Conservation (phyloP, 2,797 vertebrate species). For the Spinus olivaceus region DNA sequence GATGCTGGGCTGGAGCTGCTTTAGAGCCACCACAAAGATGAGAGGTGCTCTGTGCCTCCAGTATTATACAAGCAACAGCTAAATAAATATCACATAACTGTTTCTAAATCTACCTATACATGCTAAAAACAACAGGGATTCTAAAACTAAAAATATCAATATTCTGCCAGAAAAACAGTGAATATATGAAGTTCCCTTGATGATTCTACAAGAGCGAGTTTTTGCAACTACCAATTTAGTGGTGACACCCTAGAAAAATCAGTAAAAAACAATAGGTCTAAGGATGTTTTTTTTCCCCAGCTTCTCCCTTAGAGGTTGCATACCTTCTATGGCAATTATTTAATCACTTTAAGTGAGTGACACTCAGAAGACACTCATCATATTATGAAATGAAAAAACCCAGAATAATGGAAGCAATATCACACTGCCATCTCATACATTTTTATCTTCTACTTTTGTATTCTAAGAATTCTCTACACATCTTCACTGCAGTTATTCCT, state of each 20-base stretch:
- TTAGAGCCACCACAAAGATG: not conserved
- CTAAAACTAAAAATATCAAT: not conserved
- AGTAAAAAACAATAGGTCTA: not conserved
- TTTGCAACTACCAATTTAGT: not conserved
- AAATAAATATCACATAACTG: not conserved
- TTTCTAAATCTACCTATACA: not conserved
- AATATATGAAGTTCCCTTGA: not conserved
- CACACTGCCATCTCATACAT: not conserved
- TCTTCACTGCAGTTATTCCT: not conserved
- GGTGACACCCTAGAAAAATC: not conserved
- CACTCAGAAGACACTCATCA: not conserved
- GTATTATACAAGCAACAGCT: not conserved
- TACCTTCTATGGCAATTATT: not conserved
- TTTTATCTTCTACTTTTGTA: not conserved
- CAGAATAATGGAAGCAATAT: not conserved
- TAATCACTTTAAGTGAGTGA: not conserved
- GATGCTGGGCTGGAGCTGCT: not conserved
- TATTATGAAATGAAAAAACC: not conserved
- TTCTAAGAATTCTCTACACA: not conserved
- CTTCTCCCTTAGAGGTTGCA: not conserved
- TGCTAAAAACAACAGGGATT: not conserved
- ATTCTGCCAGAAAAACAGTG: not conserved
- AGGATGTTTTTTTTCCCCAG: fast-evolving
- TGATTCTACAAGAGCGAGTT: not conserved
- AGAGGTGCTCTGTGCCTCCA: not conserved